Evolutionary conservation across 1,140 invertebrate genomes (phyloP).

Genomic region (Drosophila saltans): DNA sequence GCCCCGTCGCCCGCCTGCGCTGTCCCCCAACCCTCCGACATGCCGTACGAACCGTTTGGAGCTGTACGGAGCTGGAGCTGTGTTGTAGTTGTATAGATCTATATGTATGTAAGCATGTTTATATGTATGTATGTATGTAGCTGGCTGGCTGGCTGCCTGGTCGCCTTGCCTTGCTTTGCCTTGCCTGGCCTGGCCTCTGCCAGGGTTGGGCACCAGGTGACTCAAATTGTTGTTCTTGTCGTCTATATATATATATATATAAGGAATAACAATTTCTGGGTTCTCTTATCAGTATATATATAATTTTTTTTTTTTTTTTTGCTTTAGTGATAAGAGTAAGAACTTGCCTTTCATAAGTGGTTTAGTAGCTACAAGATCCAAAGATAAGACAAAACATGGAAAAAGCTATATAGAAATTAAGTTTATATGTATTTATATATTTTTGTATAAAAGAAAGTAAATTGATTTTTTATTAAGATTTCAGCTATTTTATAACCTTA

Average conservation of each 20-base stretch:
- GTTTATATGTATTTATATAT: too few relatives aligned
- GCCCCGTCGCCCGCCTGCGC: constrained; percentile 54
- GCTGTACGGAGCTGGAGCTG: constrained; percentile 41
- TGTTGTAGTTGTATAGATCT: constrained; percentile 43
- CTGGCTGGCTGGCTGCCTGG: constrained; percentile 55
- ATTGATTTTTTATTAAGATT: background rate
- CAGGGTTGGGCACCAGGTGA: constrained; percentile 40
- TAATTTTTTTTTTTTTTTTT: constrained; percentile 45
- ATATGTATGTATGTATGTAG: constrained; percentile 1
- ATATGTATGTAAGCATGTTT: too few relatives aligned
- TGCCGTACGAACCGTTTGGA: constrained; percentile 4
- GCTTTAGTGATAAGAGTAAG: constrained; percentile 44
- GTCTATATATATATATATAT: background rate
- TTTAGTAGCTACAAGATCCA: background rate
- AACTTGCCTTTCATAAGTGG: constrained; percentile 19
- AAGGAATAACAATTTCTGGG: background rate
- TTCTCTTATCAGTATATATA: constrained; percentile 50
- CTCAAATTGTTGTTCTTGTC: constrained; percentile 9
- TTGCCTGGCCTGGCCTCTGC: constrained; percentile 39
- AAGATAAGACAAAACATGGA: background rate
- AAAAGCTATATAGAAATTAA: constrained; percentile 3
- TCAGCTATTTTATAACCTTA: background rate
- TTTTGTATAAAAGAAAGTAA: background rate
- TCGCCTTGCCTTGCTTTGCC: constrained; percentile 48
- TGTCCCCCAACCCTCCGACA: background rate